These are phyloP conservation scores for Dipodomys ordii DNA, from an alignment of 2,113 vertebrate species.

Conservation along the genomic window DNA sequence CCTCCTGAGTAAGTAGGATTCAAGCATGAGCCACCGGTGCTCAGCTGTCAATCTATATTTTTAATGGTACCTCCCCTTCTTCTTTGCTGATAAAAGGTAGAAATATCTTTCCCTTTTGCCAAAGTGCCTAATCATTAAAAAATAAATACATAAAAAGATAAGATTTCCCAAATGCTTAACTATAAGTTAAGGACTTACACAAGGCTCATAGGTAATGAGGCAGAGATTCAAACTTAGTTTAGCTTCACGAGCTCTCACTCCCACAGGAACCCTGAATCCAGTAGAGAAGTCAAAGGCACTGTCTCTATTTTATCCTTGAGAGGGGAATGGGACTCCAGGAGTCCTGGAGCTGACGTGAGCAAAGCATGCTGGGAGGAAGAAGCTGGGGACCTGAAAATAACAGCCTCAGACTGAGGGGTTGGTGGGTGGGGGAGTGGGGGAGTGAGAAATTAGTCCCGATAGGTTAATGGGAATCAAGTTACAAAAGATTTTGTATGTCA, in stretches of 20 bases:
- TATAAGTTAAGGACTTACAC: not conserved
- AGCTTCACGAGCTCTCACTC: not conserved
- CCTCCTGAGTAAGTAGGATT: too few species aligned
- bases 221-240: not conserved
- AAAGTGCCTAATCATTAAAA: not conserved
- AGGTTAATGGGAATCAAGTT: not conserved
- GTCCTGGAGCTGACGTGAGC: not conserved
- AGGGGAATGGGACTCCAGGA: fast-evolving
- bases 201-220: not conserved
- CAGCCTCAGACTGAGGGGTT: not conserved
- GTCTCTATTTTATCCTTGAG: not conserved
- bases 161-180: not conserved
- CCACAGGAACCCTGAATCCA: not conserved
- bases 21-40: too few species aligned
- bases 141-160: not conserved
- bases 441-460: not conserved
- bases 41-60: not conserved
- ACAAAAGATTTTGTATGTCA: not conserved
- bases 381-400: not conserved
- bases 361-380: not conserved
- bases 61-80: not conserved
- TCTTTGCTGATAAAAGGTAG: not conserved
- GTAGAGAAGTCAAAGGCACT: not conserved
- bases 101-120: not conserved
- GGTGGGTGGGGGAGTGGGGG: not conserved